Conservation (phyloP, 2,888 invertebrate species). For the Odontocerum albicorne region DNA sequence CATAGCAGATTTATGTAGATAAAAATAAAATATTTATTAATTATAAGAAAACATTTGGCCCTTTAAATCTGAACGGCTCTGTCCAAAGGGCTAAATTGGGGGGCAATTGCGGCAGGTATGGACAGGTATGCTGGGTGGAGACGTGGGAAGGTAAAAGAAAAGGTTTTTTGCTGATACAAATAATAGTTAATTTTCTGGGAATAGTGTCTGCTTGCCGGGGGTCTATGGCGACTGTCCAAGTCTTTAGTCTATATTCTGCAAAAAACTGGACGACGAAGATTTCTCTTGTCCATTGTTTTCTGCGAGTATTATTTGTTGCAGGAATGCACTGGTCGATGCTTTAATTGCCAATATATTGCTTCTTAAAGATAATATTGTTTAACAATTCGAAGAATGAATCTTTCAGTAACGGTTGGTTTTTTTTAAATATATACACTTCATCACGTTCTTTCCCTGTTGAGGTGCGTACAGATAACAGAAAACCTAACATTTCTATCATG, state of each 20-base stretch:
- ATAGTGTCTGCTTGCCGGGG: conserved; percentile 4
- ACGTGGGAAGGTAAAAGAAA: neutral
- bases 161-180: neutral
- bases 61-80: neutral
- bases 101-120: conserved; percentile 6
- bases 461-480: no score
- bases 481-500: no score
- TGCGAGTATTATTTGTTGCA: conserved; percentile 5
- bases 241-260: neutral
- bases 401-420: no score
- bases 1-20: no score
- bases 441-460: no score
- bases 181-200: conserved; percentile 4
- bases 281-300: conserved; percentile 11
- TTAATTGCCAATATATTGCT: neutral
- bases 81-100: neutral
- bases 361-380: no score
- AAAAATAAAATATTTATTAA: no score
- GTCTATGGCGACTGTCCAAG: conserved; percentile 8
- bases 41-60: no score
- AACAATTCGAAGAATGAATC: no score
- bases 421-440: no score
- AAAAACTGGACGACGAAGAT: neutral
- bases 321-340: neutral
- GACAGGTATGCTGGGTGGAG: neutral